Conservation (phyloP, 2,113 vertebrate genomes). For the Podarcis cretensis region DNA sequence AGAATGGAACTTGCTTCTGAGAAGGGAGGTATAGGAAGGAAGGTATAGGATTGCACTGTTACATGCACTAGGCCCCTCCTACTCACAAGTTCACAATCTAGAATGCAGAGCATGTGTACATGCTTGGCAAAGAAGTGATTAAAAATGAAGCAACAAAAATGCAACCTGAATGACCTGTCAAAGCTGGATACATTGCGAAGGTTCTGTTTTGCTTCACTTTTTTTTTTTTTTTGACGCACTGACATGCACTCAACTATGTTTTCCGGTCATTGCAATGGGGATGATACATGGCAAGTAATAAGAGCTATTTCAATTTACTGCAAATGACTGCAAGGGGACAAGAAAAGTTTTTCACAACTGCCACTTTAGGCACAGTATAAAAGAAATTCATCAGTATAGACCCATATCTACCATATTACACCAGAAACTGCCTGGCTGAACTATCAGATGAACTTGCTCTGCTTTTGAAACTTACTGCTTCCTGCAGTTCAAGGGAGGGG, state of each 20-base stretch:
- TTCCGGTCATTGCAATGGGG: not conserved
- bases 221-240: constrained; percentile 17
- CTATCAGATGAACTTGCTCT: not conserved
- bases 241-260: not conserved
- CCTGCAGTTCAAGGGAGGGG: constrained; percentile 8
- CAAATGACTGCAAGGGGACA: constrained; percentile 14
- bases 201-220: not conserved
- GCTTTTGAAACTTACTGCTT: not conserved
- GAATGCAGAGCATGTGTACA: not conserved
- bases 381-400: constrained; percentile 31
- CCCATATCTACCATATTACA: not conserved
- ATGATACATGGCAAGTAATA: not conserved
- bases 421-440: not conserved
- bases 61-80: not conserved
- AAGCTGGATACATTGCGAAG: not conserved
- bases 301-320: constrained; percentile 29
- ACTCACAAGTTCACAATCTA: not conserved
- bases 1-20: not conserved
- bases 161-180: not conserved
- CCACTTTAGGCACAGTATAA: constrained; percentile 17
- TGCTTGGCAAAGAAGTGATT: not conserved
- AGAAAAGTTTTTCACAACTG: constrained; percentile 10
- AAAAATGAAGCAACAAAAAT: not conserved
- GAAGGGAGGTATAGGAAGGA: not conserved
- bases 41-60: not conserved